phyloP scores from a whole-genome alignment of 2,113 vertebrate species.

The Hippocampus abdominalis region DNA sequence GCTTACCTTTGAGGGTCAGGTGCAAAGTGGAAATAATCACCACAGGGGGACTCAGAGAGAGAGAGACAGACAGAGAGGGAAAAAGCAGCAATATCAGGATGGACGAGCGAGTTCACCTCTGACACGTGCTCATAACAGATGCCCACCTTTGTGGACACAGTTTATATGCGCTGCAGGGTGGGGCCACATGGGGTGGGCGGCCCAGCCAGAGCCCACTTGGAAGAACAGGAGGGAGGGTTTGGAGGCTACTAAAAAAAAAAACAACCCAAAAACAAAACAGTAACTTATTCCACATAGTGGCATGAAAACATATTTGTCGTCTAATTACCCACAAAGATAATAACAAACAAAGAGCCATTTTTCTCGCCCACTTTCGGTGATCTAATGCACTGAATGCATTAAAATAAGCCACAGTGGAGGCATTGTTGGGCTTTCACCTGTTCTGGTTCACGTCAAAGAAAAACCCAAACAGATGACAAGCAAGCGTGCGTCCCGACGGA shows the following conservation, averaged over 20 bases:
- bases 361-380: slow-evolving; percentile 33
- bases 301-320: slow-evolving; percentile 23
- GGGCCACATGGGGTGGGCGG: slow-evolving; percentile 50
- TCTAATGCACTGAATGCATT: slow-evolving; percentile 9
- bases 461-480: slow-evolving; percentile 5
- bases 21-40: slow-evolving; percentile 50
- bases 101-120: slow-evolving; percentile 36
- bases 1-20: slow-evolving; percentile 55
- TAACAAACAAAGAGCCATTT: slow-evolving; percentile 25
- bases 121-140: slow-evolving; percentile 50
- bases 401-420: slow-evolving; percentile 20
- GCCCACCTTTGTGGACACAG: slow-evolving; percentile 53
- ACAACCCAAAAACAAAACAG: slow-evolving; percentile 3
- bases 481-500: not conserved
- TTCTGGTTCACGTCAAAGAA: slow-evolving; percentile 22
- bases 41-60: slow-evolving; percentile 26
- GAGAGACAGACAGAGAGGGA: slow-evolving; percentile 7
- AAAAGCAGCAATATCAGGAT: slow-evolving; percentile 29
- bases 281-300: slow-evolving; percentile 25
- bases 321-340: slow-evolving; percentile 12
- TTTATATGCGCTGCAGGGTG: slow-evolving; percentile 66
- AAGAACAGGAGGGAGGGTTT: not conserved
- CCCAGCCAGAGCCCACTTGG: not conserved
- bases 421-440: slow-evolving; percentile 33
- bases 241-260: not conserved